phyloP scores from a whole-genome alignment of 2,113 vertebrate species.

The Scartelaos histophorus region DNA sequence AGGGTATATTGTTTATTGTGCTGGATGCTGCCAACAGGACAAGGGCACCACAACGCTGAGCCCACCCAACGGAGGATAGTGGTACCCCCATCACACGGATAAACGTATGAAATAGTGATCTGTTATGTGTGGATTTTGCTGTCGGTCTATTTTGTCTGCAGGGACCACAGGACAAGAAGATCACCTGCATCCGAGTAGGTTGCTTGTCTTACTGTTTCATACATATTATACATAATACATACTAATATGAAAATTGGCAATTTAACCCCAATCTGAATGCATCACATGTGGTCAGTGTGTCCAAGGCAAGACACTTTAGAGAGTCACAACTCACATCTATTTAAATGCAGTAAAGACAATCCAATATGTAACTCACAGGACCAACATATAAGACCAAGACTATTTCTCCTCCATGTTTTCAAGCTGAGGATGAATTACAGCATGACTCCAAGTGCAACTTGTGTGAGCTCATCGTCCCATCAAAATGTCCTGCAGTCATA shows the following conservation, averaged over 20 bases:
- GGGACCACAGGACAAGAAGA: too few species aligned
- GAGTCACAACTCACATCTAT: slow-evolving; percentile 19
- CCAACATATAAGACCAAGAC: background rate
- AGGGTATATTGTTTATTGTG: too few species aligned
- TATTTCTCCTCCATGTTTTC: background rate
- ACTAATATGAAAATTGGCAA: background rate
- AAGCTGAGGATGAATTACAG: background rate
- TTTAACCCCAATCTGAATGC: background rate
- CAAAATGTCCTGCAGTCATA: background rate
- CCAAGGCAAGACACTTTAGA: background rate
- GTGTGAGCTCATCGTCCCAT: slow-evolving; percentile 4
- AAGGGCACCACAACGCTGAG: too few species aligned
- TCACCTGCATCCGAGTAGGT: too few species aligned
- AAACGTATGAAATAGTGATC: too few species aligned
- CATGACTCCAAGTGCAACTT: background rate
- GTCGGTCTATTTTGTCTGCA: too few species aligned
- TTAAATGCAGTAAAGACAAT: background rate
- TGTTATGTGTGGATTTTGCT: too few species aligned
- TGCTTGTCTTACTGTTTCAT: too few species aligned
- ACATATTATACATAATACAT: background rate
- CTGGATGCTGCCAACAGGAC: too few species aligned
- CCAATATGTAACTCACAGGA: background rate
- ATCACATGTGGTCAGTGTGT: background rate
- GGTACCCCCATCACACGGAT: too few species aligned
- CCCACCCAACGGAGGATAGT: too few species aligned